Base-by-base conservation (phyloP, 2,113 vertebrate species). In the Athene noctua region DNA sequence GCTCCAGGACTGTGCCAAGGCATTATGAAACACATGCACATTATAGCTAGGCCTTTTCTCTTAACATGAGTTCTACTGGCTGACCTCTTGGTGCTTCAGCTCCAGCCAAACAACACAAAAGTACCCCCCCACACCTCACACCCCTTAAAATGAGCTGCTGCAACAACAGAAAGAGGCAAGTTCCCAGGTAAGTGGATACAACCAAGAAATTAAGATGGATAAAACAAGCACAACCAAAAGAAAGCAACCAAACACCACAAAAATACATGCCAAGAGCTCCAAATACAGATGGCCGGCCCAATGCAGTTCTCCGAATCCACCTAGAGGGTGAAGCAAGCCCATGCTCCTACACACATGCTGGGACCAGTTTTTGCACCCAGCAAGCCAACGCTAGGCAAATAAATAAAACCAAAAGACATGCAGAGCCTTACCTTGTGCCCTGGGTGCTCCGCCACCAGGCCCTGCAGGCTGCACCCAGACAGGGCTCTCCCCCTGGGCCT, bases 311-410 rank as follows among this genome's bases (percentile, higher is more conserved):
- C 32, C 49, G 77, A 54, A 58, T 3, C 13, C 3, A 54, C 29
- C 21, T 38, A 16, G 44, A 80, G 11, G 10, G 19, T 10, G 7
- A 71, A 81, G 40, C 11, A 55, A 67, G 59, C 30, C 22, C 6
- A 13, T 10, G 11, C 17, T 79, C n/a, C 4, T 7, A 36, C 23
- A 47, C 2, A 5, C 23, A 14, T 0, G 0, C 36, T 42, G 2
- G 2, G 12, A 40, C 10, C 68, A 70, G 22, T 18, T 58, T 49
- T 87, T 74, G 67, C 36, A 62, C 5, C 5, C 77, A 84, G n/a
- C 22, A 30, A 83, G 22, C 6, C 36, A 70, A 54, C 2, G 17
- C 4, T 8, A 36, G 7, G 11, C 61, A 78, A 58, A 67, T 23
- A 72, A 82, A 70, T 4, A 13, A 74, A 20, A 3, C 5, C 51